phyloP scores from a whole-genome alignment of 2,888 invertebrate species.

The Meandrusa payeni region DNA sequence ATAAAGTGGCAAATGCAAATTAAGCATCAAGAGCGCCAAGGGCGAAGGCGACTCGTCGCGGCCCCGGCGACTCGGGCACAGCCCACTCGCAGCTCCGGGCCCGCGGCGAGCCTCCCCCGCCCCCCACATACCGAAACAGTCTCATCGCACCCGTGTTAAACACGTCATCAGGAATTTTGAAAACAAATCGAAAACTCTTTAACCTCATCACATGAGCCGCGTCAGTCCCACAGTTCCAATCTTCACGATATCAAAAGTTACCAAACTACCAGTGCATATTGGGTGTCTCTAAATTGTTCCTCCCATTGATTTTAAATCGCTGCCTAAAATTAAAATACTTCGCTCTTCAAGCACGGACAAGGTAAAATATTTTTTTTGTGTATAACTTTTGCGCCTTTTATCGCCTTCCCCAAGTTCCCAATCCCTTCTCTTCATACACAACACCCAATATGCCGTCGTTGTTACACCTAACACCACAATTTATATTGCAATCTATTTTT shows the following conservation, averaged over 20 bases:
- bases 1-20: conserved; percentile 27
- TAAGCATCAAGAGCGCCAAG: conserved; percentile 33
- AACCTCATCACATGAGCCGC: conserved; percentile 76
- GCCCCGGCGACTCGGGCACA: not conserved
- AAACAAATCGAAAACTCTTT: conserved; percentile 50
- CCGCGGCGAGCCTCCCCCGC: conserved; percentile 13
- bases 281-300: conserved; percentile 40
- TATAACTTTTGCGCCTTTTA: conserved; percentile 3
- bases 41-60: conserved; percentile 18
- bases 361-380: no score
- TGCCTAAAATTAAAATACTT: no score
- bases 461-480: conserved; percentile 62
- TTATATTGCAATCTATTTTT: conserved; percentile 72
- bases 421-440: conserved; percentile 63
- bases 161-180: conserved; percentile 65
- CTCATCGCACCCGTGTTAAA: conserved; percentile 73
- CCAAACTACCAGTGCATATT: conserved; percentile 52
- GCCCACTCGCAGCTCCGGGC: conserved; percentile 23
- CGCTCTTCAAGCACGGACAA: no score
- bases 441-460: conserved; percentile 72
- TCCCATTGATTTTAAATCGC: no score
- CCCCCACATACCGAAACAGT: conserved; percentile 56
- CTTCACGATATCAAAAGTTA: conserved; percentile 58
- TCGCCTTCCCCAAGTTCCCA: conserved; percentile 12
- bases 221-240: conserved; percentile 67